phyloP scores from a whole-genome alignment of 2,113 vertebrate species.

The Pao palembangensis region DNA sequence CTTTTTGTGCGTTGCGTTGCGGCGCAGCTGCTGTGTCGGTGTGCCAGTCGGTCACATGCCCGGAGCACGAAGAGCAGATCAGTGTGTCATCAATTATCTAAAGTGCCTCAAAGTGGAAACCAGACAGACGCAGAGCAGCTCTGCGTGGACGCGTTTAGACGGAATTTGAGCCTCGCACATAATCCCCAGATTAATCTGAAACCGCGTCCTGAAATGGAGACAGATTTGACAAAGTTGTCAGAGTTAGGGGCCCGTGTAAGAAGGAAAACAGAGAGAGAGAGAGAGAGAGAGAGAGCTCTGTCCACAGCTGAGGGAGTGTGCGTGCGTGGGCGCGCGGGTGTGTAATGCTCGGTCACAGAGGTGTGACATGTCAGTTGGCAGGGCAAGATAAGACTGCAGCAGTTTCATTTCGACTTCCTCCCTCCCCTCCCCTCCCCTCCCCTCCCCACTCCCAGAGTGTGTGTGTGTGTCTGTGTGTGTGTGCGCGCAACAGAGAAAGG shows the following conservation, averaged over 20 bases:
- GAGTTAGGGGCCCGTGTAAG: no score
- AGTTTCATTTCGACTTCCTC: constrained; percentile 60
- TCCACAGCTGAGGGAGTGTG: neutral
- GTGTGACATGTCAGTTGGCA: constrained; percentile 67
- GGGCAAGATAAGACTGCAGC: constrained; percentile 59
- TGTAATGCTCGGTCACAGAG: constrained; percentile 37
- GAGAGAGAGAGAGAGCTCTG: neutral
- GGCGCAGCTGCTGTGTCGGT: constrained; percentile 19
- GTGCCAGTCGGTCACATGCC: constrained; percentile 58
- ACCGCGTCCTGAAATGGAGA: no score
- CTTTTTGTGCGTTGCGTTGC: constrained; percentile 9
- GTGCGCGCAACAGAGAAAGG: neutral
- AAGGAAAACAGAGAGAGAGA: no score
- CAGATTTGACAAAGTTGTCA: no score
- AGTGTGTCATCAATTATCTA: constrained; percentile 61
- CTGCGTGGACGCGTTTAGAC: no score
- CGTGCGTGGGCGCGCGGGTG: constrained; percentile 9
- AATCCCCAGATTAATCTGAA: no score
- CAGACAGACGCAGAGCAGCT: no score
- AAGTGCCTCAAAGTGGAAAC: neutral
- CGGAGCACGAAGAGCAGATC: constrained; percentile 48
- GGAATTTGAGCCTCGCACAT: no score
- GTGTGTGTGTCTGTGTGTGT: neutral
- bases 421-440: neutral
- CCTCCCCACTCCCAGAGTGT: neutral